A percentile compares a stretch with the other conserved stretches of the same genome.
phyloP scores from a whole-genome alignment of 1,140 invertebrate species.

The Oryzaephilus surinamensis region DNA sequence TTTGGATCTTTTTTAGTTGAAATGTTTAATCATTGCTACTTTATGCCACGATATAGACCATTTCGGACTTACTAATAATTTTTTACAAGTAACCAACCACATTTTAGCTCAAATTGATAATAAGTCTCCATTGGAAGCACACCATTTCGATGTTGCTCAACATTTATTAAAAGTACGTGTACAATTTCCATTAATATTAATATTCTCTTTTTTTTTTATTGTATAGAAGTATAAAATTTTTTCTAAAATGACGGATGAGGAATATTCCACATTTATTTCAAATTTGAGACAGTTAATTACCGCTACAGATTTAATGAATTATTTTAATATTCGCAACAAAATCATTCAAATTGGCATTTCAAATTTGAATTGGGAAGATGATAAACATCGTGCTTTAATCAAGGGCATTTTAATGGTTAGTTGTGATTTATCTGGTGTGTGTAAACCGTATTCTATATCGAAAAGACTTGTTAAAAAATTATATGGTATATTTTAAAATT shows the following conservation, averaged over 20 bases:
- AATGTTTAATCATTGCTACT: conserved; percentile 41
- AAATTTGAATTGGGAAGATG: conserved; percentile 33
- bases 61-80: conserved; percentile 47
- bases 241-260: conserved; percentile 6
- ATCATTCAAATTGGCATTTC: conserved; percentile 36
- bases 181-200: too few species aligned
- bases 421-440: conserved; percentile 44
- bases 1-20: conserved; percentile 31
- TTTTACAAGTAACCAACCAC: conserved; percentile 39
- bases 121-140: conserved; percentile 43
- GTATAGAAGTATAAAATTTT: conserved; percentile 21
- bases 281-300: conserved; percentile 41
- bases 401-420: conserved; percentile 48
- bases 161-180: conserved; percentile 40
- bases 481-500: conserved; percentile 35
- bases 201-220: too few species aligned
- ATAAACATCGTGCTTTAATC: conserved; percentile 36
- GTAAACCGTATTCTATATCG: conserved; percentile 43
- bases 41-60: conserved; percentile 49
- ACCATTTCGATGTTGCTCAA: conserved; percentile 43
- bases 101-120: conserved; percentile 41
- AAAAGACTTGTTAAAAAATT: conserved; percentile 40
- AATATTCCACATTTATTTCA: conserved; percentile 4
- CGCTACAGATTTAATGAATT: conserved; percentile 43
- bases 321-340: conserved; percentile 40